Evolutionary conservation across 2,113 vertebrate species (phyloP), one percentile per base, ranked within the genome.

Genomic region (Clarias batrachus): DNA sequence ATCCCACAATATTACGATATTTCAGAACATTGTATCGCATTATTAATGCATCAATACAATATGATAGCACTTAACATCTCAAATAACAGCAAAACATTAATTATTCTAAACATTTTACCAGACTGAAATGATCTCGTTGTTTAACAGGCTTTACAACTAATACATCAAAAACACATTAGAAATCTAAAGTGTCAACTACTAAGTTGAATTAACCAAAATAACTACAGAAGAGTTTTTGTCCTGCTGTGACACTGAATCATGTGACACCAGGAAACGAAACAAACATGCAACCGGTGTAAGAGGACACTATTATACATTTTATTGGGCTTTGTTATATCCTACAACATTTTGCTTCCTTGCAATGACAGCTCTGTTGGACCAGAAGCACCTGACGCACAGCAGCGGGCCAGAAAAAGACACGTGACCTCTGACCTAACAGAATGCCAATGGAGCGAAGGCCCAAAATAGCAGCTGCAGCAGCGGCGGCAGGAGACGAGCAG

Each of bases 341-440:
- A 56, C 77, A 4, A 59, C 3, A 17, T 21, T 4, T 10, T 10
- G 9, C 3, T 60, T 37, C 56, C 30, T 80, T 80, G 3, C 57
- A 57, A 57, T 3, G 25, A 78, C 14, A 59, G 19, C 17, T 30
- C 81, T 54, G 27, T 71, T 41, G 33, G 59, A 25, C 10, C 37
- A 83, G 11, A 81, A 85, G 83, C 70, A 83, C 82, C 84, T 71
- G 56, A 71, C 74, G 57, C 85, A 21, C 66, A 12, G 83, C 85
- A 48, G 30, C 10, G 52, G 81, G 82, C 79, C 27, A 82, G 76
- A 90, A 90, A 89, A 85, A 89, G 27, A 83, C 19, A 33, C 83
- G 77, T 85, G 88, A 88, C 89, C 89, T 89, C 73, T 87, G 87
- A 91, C 91, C 85, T 85, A n/a, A 25, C 62, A 62, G 65, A 87